Evolutionary conservation across 2,888 invertebrate genomes (phyloP).

Genomic region (Didymodactylos carnosus): DNA sequence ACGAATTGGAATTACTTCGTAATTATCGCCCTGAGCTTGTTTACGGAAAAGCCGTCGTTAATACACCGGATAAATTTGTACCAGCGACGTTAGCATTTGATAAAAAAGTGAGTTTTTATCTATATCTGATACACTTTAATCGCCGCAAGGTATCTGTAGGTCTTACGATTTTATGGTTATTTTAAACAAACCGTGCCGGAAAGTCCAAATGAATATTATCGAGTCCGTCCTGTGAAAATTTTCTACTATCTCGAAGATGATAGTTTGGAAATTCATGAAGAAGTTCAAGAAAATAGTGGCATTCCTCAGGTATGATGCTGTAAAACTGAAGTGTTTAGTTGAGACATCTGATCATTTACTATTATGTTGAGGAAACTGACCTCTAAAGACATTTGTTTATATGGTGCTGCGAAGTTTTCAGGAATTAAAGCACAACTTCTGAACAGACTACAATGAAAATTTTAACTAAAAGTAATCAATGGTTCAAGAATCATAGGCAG

Average conservation of each 20-base stretch:
- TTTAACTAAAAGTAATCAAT: too few relatives aligned
- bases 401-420: too few relatives aligned
- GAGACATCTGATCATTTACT: constrained; percentile 5
- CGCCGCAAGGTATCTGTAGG: constrained; percentile 38
- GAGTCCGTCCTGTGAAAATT: constrained; percentile 40
- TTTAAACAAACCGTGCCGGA: constrained; percentile 60
- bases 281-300: constrained; percentile 34
- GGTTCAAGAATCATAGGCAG: too few relatives aligned
- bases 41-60: constrained; percentile 34
- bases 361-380: too few relatives aligned
- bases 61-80: constrained; percentile 32
- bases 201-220: constrained; percentile 49
- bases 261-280: constrained; percentile 33
- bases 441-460: too few relatives aligned
- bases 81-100: constrained; percentile 36
- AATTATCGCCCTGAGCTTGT: constrained; percentile 34
- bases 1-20: constrained; percentile 31
- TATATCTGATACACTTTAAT: too few relatives aligned
- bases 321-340: neutral
- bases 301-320: constrained; percentile 30
- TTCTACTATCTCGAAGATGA: constrained; percentile 35
- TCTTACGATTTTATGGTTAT: constrained; percentile 58
- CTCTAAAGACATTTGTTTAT: too few relatives aligned
- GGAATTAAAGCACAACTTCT: too few relatives aligned
- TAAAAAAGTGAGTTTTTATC: constrained; percentile 26